Conservation (phyloP, 2,113 vertebrate genomes). For the Helogale parvula region DNA sequence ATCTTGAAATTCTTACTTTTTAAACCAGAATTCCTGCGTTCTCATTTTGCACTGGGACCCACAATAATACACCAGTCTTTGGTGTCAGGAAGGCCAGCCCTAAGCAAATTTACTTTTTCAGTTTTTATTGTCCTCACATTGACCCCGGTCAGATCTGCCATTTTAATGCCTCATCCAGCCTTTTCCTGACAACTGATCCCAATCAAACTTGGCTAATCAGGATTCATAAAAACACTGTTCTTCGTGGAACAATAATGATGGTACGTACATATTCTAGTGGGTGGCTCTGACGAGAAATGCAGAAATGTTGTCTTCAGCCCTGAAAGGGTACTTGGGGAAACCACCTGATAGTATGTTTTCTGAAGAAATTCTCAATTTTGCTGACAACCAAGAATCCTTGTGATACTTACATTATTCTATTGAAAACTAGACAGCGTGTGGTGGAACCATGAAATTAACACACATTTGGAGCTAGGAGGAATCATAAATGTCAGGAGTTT, state of each 20-base stretch:
- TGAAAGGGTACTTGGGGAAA: background rate
- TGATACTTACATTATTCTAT: background rate
- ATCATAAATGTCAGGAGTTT: background rate
- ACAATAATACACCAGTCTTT: background rate
- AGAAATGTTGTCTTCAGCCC: background rate
- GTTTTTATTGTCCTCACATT: background rate
- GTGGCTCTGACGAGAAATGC: background rate
- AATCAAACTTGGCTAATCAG: background rate
- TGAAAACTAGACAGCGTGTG: background rate
- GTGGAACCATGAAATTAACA: background rate
- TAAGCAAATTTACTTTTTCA: background rate
- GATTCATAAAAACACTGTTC: background rate
- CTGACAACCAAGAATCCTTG: background rate
- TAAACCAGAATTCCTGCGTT: background rate
- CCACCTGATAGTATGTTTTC: background rate
- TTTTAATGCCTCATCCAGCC: background rate
- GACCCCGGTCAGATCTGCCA: background rate
- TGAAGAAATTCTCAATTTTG: background rate
- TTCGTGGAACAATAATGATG: background rate
- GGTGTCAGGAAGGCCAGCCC: background rate
- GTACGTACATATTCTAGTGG: background rate
- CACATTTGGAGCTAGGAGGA: background rate
- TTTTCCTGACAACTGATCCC: background rate
- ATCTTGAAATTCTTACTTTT: background rate
- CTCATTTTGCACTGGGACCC: background rate